Conservation (phyloP, 2,797 vertebrate genomes). For the Sebastes diaconus region DNA sequence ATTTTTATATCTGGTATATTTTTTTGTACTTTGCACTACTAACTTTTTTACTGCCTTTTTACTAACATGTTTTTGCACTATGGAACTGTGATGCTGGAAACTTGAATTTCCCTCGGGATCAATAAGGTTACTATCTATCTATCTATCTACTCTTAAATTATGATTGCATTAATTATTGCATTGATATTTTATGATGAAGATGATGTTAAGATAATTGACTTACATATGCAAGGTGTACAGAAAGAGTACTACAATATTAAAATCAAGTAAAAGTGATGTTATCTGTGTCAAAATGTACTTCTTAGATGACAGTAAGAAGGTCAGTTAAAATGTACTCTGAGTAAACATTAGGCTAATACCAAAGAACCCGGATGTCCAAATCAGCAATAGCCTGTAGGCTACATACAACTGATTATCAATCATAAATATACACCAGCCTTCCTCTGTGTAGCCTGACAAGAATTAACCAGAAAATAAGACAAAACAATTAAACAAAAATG, state of each 20-base stretch:
- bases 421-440: neutral
- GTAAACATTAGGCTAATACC: too few species aligned
- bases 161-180: neutral
- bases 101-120: too few species aligned
- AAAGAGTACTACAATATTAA: neutral
- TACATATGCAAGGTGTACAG: neutral
- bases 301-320: neutral
- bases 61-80: too few species aligned
- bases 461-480: neutral
- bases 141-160: too few species aligned
- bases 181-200: neutral
- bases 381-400: neutral
- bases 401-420: neutral
- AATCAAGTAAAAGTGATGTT: neutral
- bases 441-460: neutral
- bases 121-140: too few species aligned
- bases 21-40: too few species aligned
- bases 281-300: neutral
- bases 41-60: too few species aligned
- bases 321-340: neutral
- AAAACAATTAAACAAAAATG: neutral
- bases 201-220: neutral
- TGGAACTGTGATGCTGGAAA: too few species aligned
- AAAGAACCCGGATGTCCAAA: neutral
- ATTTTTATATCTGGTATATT: too few species aligned